Conservation (phyloP, 2,113 vertebrate species). For the Ascaphus truei region DNA sequence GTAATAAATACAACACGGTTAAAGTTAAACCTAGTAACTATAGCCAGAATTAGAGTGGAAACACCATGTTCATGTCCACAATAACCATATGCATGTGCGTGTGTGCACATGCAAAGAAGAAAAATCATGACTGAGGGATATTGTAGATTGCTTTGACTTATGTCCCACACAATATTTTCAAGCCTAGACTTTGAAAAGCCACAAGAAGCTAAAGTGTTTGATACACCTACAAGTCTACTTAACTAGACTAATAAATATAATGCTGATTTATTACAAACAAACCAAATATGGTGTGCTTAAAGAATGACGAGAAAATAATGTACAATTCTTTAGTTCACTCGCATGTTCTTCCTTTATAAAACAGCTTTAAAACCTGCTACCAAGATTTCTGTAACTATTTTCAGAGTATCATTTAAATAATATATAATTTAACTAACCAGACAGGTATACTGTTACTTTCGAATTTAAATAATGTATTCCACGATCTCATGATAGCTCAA, state of each 20-base stretch:
- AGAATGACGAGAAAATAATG: too few species aligned
- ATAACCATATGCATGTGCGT: conserved; percentile 14
- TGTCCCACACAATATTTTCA: neutral
- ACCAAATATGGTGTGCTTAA: neutral
- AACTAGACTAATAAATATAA: neutral
- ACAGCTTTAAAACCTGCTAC: too few species aligned
- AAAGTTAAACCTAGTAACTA: neutral
- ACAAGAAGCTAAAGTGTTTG: neutral
- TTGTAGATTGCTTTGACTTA: neutral
- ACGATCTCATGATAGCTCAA: too few species aligned
- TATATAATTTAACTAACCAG: too few species aligned
- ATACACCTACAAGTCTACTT: neutral
- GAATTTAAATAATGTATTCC: too few species aligned
- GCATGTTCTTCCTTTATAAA: too few species aligned
- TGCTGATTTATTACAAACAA: neutral
- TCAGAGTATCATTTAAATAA: too few species aligned
- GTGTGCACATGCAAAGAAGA: neutral
- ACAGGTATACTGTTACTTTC: too few species aligned
- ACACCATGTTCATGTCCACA: neutral
- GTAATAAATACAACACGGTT: conserved; percentile 29
- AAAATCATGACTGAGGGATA: neutral
- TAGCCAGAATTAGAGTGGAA: neutral
- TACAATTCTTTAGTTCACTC: too few species aligned
- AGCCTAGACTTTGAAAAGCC: neutral
- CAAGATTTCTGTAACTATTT: too few species aligned